Evolutionary conservation across 1,140 invertebrate genomes (phyloP), one percentile per base, ranked within the genome.

Genomic region (Arion vulgaris): DNA sequence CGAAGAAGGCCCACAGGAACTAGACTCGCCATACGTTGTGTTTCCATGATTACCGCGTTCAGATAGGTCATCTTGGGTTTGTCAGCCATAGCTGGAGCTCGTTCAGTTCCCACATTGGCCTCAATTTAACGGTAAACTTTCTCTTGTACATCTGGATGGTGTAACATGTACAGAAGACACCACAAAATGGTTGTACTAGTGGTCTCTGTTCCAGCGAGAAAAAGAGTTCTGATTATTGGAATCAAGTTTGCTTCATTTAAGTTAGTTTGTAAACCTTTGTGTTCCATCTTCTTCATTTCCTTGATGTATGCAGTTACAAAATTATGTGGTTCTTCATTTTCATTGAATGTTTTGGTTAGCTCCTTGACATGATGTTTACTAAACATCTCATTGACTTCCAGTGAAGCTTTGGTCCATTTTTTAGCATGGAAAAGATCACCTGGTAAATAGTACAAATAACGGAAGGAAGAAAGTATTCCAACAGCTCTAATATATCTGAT

Each of bases 171-270:
- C 5, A 98, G 92, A 26, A 98, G 91, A 85, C 96, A 95, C 97
- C 97, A 99, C 32, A 95, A 93, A 19, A 98, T 90, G 0, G 96
- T 96, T 0, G 95, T 95, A 38, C 96, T 92, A 0, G 96, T 96
- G 0, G 97, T 98, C 88, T 98, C 97, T 32, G 96, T 94, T 0
- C 96, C 96, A 39, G 97, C 97, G 0, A 97, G 96, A 88, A 96
- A 97, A 80, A 98, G 93, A 92, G 98, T 97, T 41, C 72, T 53
- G n/a, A 89, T 86, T 0, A 82, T 39, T 11, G 51, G 17, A 36
- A 39, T n/a, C 15, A 53, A 19, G 15, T 72, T 72, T 51, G 26
- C 45, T n/a, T 80, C 28, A 39, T 32, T 13, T 38, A 66, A 66
- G 39, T 38, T 39, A 39, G 41, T 49, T n/a, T 57, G n/a, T 51